These are phyloP conservation scores for Lacanobia wlatinum DNA, from an alignment of 2,888 invertebrate genomes.

Conservation along the genomic window DNA sequence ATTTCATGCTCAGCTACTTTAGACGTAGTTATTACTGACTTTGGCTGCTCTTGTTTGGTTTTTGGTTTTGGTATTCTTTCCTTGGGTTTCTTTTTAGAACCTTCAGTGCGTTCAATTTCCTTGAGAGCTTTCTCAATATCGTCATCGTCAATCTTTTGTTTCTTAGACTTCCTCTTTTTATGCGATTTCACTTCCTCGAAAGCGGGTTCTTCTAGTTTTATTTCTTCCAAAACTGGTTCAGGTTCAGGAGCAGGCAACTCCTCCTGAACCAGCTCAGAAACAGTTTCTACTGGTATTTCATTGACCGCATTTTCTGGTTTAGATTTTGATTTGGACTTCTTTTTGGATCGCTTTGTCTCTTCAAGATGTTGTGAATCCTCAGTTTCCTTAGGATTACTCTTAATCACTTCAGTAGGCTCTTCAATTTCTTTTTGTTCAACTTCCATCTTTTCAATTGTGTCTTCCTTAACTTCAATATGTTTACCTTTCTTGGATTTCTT, in stretches of 20 bases:
- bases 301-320: constrained; percentile 39
- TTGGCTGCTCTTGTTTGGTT: constrained; percentile 48
- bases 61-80: constrained; percentile 65
- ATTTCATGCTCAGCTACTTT: constrained; percentile 24
- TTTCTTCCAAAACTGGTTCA: constrained; percentile 10
- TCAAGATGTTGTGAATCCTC: constrained; percentile 30
- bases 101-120: constrained; percentile 74
- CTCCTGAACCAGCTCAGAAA: not conserved
- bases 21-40: constrained; percentile 3
- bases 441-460: constrained; percentile 10
- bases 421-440: constrained; percentile 31
- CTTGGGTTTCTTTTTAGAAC: constrained; percentile 73
- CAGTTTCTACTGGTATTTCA: constrained; percentile 23
- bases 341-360: constrained; percentile 63
- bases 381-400: constrained; percentile 12
- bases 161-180: constrained; percentile 82
- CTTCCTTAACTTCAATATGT: constrained; percentile 40
- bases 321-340: constrained; percentile 69
- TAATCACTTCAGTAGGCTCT: constrained; percentile 8
- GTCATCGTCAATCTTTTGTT: constrained; percentile 74
- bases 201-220: constrained; percentile 48
- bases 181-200: constrained; percentile 69
- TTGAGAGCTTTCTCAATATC: constrained; percentile 79
- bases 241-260: constrained; percentile 36
- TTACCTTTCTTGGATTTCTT: constrained; percentile 62